Base-by-base conservation (phyloP, 2,113 vertebrate species). In the Pipa parva region DNA sequence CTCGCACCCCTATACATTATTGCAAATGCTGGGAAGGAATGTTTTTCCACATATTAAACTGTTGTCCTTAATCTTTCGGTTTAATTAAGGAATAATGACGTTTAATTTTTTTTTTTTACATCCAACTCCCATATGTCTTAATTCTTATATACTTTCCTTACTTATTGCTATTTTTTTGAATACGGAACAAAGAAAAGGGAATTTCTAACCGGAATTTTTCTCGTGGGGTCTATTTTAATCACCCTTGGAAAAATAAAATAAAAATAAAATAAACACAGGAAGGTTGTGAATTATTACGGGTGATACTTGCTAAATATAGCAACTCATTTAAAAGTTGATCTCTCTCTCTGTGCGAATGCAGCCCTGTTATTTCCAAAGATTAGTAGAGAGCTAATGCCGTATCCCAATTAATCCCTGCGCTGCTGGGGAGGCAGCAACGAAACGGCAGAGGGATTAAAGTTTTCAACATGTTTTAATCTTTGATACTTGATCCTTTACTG, bases 401-500 rank as follows among this genome's bases (percentile, higher is more conserved):
- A 50, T 70, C 49, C 66, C 66, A 70, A 70, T 70, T 70, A 70
- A 70, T 60, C 66, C 66, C 58, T 45, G 28, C 57, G 27, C 57
- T 45, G 66, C 65, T 68, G 46, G 56, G 29, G 26, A 54, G 31
- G 31, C 48, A 28, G 48, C 46, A 33, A 42, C 46, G 33, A 54
- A n/a, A 45, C 45, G 58, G 66, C 58, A 42, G 11, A 46, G 57
- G 49, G 66, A 70, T 70, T 70, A 70, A 60, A 52, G 57, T 61
- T 70, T 70, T 70, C 66, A 70, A 70, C 66, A 70, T 70, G 66
- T 70, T 45, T 31, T 70, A 70, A 70, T 60, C 66, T 61, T 70
- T 61, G 66, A 70, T 70, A 70, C 54, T 70, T 60, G 66, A 70
- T 70, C 58, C 59, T 26, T 50, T 42, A 48, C 63, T 67, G 46